Evolutionary conservation across 2,113 vertebrate species (phyloP), one percentile per base, ranked within the genome.

Genomic region (Alaudala cheleensis): DNA sequence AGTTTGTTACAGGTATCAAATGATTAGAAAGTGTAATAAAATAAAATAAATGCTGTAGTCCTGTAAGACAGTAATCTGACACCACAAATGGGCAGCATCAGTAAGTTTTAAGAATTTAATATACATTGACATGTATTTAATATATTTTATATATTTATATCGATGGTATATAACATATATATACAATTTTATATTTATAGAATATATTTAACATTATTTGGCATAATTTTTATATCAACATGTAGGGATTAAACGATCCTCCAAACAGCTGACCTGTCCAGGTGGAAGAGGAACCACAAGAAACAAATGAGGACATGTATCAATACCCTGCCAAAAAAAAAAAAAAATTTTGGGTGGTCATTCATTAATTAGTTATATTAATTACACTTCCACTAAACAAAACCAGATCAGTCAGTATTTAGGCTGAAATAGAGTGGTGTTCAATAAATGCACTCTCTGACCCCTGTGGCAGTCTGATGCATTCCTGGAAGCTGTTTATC

Each of bases 401-500:
- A 95, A 88, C 5, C 81, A 88, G 58, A 91, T 70, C 78, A 58
- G 39, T 82, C 71, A 83, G 44, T 62, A 90, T 83, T 90, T 85
- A 73, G 71, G 26, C 34, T 92, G 67, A 91, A 90, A 51, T 37
- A 78, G 24, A 80, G 51, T 0, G 4, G 44, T 78, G 51, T 65
- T 96, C 85, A 85, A 40, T 92, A 92, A 92, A 83, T 60, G 71
- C 15, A 23, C 24, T 77, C 58, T 67, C 44, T 95, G 87, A 92
- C 66, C 79, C 45, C 53, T 74, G 64, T 3, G 11, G 92, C 71
- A 94, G 25, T 56, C 67, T 77, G 64, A 90, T 73, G 60, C 71
- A 92, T 72, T 96, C 81, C 72, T 92, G 67, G 50, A 76, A 91
- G 56, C 42, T 90, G 74, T 93, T 94, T 95, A 92, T 49, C 79